Evolutionary conservation across 2,888 invertebrate genomes (phyloP).

Genomic region (Drosophila eohydei): DNA sequence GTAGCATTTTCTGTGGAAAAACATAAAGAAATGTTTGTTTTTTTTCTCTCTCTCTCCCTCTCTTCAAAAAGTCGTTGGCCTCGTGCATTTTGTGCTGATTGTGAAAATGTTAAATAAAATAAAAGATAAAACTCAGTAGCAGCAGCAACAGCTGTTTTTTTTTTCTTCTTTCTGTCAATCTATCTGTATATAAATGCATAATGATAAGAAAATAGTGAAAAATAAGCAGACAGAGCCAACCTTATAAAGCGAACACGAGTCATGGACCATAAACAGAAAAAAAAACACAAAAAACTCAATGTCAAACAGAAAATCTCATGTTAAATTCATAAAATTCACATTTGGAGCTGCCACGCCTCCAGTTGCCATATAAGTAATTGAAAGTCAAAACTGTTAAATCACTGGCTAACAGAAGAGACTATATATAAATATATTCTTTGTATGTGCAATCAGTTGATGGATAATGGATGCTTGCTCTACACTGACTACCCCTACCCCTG

Average conservation of each 20-base stretch:
- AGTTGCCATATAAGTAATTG: slow-evolving; percentile 33
- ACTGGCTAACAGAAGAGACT: slow-evolving; percentile 7
- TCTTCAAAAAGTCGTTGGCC: slow-evolving; percentile 42
- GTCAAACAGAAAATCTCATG: slow-evolving; percentile 34
- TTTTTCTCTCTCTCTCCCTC: not conserved
- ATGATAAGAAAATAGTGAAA: slow-evolving; percentile 39
- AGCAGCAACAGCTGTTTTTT: slow-evolving; percentile 16
- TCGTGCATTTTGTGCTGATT: slow-evolving; percentile 27
- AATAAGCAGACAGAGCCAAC: slow-evolving; percentile 2
- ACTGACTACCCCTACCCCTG: not conserved
- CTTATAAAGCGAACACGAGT: not conserved
- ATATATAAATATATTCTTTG: not conserved
- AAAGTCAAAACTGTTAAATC: slow-evolving; percentile 45
- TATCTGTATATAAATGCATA: slow-evolving; percentile 18
- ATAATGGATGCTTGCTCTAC: slow-evolving; percentile 49
- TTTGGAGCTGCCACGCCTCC: slow-evolving; percentile 1
- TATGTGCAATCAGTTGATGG: slow-evolving; percentile 44
- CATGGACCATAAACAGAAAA: slow-evolving; percentile 13
- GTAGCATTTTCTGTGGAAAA: slow-evolving; percentile 26
- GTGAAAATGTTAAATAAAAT: slow-evolving; percentile 9
- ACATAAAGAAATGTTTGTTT: slow-evolving; percentile 17
- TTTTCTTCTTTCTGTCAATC: not conserved
- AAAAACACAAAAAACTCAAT: not conserved
- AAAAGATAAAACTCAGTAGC: slow-evolving; percentile 7
- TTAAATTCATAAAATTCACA: slow-evolving; percentile 44